A percentile compares a stretch with the other conserved stretches of the same genome.
Evolutionary conservation across 1,140 invertebrate genomes (phyloP).

Genomic region (Micrasema minimum): DNA sequence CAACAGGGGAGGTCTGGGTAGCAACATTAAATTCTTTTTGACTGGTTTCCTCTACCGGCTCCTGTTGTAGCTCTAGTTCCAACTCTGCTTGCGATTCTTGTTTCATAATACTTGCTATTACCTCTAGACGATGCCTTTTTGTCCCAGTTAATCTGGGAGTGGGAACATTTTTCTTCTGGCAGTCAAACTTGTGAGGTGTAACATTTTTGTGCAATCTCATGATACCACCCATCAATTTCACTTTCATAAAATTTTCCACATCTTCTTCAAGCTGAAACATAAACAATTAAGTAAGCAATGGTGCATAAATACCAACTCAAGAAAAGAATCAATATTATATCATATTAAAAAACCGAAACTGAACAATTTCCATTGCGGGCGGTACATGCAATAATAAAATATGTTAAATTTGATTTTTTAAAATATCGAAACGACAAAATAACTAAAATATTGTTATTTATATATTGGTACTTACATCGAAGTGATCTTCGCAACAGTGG

Average conservation of each 20-base stretch:
- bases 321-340: too few relatives aligned
- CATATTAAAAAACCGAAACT: background rate
- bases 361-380: background rate
- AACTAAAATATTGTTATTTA: background rate
- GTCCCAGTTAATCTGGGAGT: too few relatives aligned
- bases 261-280: conserved; percentile 17
- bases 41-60: background rate
- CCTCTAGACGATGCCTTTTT: too few relatives aligned
- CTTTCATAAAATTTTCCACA: background rate
- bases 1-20: background rate
- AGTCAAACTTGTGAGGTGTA: conserved; percentile 1
- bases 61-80: background rate
- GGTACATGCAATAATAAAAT: background rate
- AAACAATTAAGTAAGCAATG: background rate
- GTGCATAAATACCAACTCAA: background rate
- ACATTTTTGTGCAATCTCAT: background rate
- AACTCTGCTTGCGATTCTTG: background rate
- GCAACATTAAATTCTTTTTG: background rate
- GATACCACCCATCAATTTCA: background rate
- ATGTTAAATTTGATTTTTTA: too few relatives aligned
- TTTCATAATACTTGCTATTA: background rate
- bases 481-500: background rate
- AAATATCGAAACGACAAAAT: background rate
- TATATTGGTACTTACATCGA: background rate
- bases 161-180: background rate